These are phyloP conservation scores for Homarus americanus DNA, from an alignment of 1,140 invertebrate species.

Conservation along the genomic window DNA sequence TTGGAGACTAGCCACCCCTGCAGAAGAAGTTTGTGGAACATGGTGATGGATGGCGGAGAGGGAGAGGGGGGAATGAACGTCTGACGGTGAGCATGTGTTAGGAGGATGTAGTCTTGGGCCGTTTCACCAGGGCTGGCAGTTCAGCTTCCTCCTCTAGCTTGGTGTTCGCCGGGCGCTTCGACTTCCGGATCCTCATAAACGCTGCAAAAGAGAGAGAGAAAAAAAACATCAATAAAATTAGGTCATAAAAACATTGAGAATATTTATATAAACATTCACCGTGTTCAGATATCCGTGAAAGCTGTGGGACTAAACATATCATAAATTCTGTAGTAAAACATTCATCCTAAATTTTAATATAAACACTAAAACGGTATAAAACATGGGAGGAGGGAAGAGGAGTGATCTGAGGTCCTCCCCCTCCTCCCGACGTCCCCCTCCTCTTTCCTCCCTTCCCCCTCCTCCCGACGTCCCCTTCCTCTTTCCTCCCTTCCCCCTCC, in stretches of 20 bases:
- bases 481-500: not conserved
- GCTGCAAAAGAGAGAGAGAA: not conserved
- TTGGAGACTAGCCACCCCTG: not conserved
- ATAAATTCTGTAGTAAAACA: too few species aligned
- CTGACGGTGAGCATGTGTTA: not conserved
- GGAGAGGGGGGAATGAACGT: not conserved
- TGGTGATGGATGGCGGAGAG: not conserved
- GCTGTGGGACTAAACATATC: too few species aligned
- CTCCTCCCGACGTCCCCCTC: not conserved
- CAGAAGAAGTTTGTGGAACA: not conserved
- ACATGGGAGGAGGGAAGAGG: too few species aligned
- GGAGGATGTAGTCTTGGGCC: constrained; percentile 30
- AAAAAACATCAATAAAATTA: not conserved
- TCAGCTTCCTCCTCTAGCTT: constrained; percentile 33
- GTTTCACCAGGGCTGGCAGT: constrained; percentile 32
- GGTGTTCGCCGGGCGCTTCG: constrained; percentile 28
- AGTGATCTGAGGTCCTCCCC: too few species aligned
- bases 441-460: too few species aligned
- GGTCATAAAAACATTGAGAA: too few species aligned
- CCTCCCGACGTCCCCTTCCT: not conserved
- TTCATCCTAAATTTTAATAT: too few species aligned
- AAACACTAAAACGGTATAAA: too few species aligned
- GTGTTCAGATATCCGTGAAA: too few species aligned
- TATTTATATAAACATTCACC: too few species aligned
- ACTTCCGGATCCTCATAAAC: constrained; percentile 34